These are phyloP conservation scores for Lontra canadensis DNA, from an alignment of 2,113 vertebrate species.

Conservation along the genomic window DNA sequence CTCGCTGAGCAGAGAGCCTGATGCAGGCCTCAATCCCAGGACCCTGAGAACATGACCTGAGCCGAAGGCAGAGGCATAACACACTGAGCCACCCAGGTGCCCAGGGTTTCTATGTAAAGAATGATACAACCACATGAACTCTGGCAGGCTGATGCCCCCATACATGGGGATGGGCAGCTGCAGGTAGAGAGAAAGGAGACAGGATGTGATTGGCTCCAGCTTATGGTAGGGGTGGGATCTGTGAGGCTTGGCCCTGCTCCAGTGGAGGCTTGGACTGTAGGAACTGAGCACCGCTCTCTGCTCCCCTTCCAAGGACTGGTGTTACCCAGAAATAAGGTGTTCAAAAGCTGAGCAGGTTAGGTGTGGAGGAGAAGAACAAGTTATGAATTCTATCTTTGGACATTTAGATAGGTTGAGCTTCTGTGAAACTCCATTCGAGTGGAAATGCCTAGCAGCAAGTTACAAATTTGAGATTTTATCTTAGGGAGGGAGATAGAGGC, in stretches of 20 bases:
- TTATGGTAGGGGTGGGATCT: background rate
- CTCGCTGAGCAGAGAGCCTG: no score
- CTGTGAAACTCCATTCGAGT: background rate
- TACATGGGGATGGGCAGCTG: background rate
- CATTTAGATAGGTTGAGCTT: no score
- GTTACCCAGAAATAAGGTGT: background rate
- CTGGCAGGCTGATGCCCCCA: background rate
- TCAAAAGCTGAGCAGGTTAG: background rate
- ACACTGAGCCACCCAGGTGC: no score
- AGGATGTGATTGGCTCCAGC: background rate
- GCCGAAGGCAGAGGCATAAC: no score
- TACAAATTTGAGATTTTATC: background rate
- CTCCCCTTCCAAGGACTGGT: background rate
- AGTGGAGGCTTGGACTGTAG: background rate
- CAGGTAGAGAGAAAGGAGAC: background rate
- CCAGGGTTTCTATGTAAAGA: no score
- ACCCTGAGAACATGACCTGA: no score
- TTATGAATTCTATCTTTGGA: background rate
- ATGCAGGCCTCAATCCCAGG: no score
- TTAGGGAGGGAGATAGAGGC: background rate
- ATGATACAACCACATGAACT: no score
- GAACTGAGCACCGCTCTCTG: background rate
- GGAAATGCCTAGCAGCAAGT: background rate
- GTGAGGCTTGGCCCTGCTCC: background rate
- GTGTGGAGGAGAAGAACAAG: background rate